Percentiles rank a stretch among this genome's conserved stretches.
phyloP scores from a whole-genome alignment of 1,140 invertebrate species.

The Grapholita molesta region DNA sequence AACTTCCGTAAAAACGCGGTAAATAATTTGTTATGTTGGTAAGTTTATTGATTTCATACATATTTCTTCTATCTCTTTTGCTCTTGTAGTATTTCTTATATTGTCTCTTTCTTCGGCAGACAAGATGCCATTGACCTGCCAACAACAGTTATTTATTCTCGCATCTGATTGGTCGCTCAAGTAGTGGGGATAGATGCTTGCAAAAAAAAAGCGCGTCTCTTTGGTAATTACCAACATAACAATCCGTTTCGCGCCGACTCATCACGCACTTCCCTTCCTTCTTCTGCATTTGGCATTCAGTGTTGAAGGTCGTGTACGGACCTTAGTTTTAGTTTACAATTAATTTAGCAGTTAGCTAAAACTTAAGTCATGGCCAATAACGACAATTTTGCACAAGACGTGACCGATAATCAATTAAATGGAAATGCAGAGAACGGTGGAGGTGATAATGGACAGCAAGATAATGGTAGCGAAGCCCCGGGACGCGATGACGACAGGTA shows the following conservation, averaged over 20 bases:
- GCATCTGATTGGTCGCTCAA: conserved; percentile 49
- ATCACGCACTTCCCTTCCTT: conserved; percentile 61
- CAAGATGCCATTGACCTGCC: conserved; percentile 60
- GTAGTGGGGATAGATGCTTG: conserved; percentile 43
- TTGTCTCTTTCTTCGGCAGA: conserved; percentile 37
- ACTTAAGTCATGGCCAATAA: conserved; percentile 73
- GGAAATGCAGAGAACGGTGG: conserved; percentile 80
- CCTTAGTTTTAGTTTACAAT: conserved; percentile 73
- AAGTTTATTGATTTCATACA: conserved; percentile 51
- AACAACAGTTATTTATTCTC: conserved; percentile 18
- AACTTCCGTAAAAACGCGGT: conserved; percentile 31
- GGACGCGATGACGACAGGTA: conserved; percentile 88
- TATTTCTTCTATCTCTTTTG: conserved; percentile 36
- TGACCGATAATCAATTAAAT: conserved; percentile 80
- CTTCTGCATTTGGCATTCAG: conserved; percentile 75
- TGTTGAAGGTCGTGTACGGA: conserved; percentile 71
- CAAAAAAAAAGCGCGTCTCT: conserved; percentile 63
- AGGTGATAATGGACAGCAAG: conserved; percentile 80
- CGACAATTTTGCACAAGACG: conserved; percentile 85
- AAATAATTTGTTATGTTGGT: conserved; percentile 48
- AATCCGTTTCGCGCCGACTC: conserved; percentile 65
- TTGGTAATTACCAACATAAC: conserved; percentile 54
- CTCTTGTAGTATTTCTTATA: conserved; percentile 5
- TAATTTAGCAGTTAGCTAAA: conserved; percentile 53
- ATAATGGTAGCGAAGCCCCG: conserved; percentile 81